These are phyloP conservation scores for Chlorodrepanis virens DNA, from an alignment of 2,113 vertebrate species.

Conservation along the genomic window DNA sequence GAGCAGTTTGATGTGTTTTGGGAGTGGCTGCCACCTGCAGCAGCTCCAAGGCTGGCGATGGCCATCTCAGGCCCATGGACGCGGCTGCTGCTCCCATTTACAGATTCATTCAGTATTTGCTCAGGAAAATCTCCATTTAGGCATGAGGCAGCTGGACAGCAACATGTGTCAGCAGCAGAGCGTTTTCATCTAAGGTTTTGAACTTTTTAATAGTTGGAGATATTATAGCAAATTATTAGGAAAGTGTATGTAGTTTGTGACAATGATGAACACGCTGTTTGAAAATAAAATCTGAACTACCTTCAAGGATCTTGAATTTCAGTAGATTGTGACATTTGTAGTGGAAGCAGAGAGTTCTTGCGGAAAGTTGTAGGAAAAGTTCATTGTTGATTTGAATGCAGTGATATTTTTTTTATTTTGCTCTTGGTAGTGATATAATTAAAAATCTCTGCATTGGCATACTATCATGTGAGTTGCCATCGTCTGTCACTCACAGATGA, in stretches of 20 bases:
- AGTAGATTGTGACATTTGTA: not conserved
- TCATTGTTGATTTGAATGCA: not conserved
- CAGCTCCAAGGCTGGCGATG: fast-evolving
- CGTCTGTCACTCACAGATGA: not conserved
- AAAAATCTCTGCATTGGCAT: not conserved
- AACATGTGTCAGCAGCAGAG: not conserved
- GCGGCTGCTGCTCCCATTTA: not conserved
- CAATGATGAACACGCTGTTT: not conserved
- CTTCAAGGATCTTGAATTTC: not conserved
- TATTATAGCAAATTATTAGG: not conserved
- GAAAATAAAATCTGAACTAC: not conserved
- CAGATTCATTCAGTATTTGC: not conserved
- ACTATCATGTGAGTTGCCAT: not conserved
- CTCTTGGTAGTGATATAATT: not conserved
- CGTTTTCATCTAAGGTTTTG: fast-evolving
- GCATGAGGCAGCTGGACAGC: not conserved
- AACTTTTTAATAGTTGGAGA: not conserved
- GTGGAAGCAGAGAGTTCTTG: not conserved
- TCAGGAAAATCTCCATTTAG: not conserved
- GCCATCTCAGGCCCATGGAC: not conserved
- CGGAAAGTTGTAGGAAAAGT: not conserved
- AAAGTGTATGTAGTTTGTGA: not conserved
- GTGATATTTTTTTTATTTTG: not conserved
- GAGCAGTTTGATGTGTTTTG: not conserved
- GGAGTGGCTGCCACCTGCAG: not conserved